A percentile compares a stretch with the other conserved stretches of the same genome.
These are phyloP conservation scores for Catharus bicknelli DNA, from an alignment of 2,113 vertebrate genomes.

Conservation along the genomic window DNA sequence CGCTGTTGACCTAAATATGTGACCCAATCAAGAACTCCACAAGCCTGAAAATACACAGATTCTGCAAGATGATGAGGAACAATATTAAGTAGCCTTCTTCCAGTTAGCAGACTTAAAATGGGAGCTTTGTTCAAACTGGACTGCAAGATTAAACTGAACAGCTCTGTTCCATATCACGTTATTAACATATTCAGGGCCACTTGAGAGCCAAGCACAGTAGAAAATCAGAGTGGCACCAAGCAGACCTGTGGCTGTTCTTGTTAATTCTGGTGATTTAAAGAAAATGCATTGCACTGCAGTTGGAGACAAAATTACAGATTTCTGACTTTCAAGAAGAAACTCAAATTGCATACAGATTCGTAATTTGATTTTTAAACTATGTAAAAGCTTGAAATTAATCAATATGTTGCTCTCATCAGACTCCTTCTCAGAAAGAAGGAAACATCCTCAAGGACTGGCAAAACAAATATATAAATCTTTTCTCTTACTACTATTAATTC, in stretches of 20 bases:
- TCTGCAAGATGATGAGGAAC: not conserved
- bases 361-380: not conserved
- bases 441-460: not conserved
- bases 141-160: not conserved
- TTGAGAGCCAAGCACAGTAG: not conserved
- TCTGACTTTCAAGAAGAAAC: not conserved
- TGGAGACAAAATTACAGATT: not conserved
- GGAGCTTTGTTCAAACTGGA: rapidly evolving
- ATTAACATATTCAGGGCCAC: not conserved
- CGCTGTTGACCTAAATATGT: not conserved
- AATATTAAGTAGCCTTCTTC: not conserved
- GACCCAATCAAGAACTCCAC: not conserved
- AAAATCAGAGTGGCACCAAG: not conserved
- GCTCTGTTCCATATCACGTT: not conserved
- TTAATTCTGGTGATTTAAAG: not conserved
- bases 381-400: not conserved
- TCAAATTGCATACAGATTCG: not conserved
- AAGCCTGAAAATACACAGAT: not conserved
- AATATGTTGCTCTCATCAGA: not conserved
- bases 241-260: not conserved
- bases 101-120: not conserved
- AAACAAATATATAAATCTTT: not conserved
- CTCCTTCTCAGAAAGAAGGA: not conserved
- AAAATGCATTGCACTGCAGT: not conserved
- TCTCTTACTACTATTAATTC: not conserved